Evolutionary conservation across 2,113 vertebrate species (phyloP).

Genomic region (Syrmaticus mikado): DNA sequence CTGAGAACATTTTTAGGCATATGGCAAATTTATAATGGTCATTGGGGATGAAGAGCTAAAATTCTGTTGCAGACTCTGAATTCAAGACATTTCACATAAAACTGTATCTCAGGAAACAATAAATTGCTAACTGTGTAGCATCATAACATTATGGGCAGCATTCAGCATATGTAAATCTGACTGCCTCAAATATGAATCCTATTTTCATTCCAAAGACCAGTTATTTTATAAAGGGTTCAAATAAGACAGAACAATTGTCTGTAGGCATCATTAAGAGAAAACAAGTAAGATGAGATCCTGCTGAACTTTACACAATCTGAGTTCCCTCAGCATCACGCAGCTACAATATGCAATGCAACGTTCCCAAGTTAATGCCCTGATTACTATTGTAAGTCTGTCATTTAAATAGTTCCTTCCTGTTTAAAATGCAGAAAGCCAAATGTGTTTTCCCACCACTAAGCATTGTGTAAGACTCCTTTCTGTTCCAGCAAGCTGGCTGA

Average conservation of each 20-base stretch:
- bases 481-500: conserved; percentile 60
- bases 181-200: neutral
- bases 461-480: conserved; percentile 64
- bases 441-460: conserved; percentile 60
- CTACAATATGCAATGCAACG: neutral
- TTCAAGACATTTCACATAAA: conserved; percentile 68
- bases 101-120: neutral
- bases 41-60: conserved; percentile 55
- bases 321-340: neutral
- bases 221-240: neutral
- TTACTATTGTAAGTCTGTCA: conserved; percentile 59
- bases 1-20: conserved; percentile 66
- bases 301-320: neutral
- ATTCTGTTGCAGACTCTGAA: conserved; percentile 35
- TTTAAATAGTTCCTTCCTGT: conserved; percentile 70
- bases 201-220: neutral
- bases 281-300: neutral
- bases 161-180: neutral
- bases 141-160: neutral
- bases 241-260: neutral
- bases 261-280: neutral
- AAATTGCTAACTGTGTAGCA: neutral
- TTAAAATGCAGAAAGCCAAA: conserved; percentile 64
- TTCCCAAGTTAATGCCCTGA: conserved; percentile 46
- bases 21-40: conserved; percentile 70